These are phyloP conservation scores for Dioctria rufipes DNA, from an alignment of 2,888 invertebrate species.

Conservation along the genomic window DNA sequence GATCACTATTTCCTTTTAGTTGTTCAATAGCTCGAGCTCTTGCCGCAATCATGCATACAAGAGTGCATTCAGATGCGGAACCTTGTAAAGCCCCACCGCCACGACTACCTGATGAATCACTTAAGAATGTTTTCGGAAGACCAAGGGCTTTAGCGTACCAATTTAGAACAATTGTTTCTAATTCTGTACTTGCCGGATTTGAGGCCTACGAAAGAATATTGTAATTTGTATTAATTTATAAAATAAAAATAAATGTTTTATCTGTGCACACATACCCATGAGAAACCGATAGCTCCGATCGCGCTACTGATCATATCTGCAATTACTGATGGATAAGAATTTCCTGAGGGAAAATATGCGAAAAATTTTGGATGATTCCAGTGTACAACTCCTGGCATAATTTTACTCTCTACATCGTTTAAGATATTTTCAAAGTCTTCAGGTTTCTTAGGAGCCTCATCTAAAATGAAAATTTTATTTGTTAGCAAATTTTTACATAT, in stretches of 20 bases:
- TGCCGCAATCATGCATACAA: conserved; percentile 85
- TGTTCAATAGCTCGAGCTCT: conserved; percentile 80
- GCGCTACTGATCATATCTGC: conserved; percentile 93
- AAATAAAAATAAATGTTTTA: too few relatives aligned
- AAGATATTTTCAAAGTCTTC: conserved; percentile 85
- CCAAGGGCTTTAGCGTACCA: conserved; percentile 86
- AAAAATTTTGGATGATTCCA: conserved; percentile 96
- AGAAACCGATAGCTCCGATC: conserved; percentile 92
- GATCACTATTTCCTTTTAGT: conserved; percentile 74
- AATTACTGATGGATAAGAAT: conserved; percentile 91
- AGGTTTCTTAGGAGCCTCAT: conserved; percentile 79
- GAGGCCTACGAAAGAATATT: conserved; percentile 76
- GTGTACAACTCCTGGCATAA: conserved; percentile 88
- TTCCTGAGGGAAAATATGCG: conserved; percentile 94
- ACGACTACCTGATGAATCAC: conserved; percentile 70
- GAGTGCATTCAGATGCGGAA: conserved; percentile 87
- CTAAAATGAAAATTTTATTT: conserved; percentile 61
- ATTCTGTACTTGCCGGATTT: conserved; percentile 88
- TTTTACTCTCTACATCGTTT: conserved; percentile 83
- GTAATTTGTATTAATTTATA: neutral
- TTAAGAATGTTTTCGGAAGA: conserved; percentile 79
- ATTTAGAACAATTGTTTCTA: conserved; percentile 86
- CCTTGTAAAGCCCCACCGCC: conserved; percentile 89
- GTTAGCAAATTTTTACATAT: neutral
- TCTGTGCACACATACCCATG: conserved; percentile 79